Evolutionary conservation across 1,140 invertebrate genomes (phyloP).

Genomic region (Lucilia sericata): DNA sequence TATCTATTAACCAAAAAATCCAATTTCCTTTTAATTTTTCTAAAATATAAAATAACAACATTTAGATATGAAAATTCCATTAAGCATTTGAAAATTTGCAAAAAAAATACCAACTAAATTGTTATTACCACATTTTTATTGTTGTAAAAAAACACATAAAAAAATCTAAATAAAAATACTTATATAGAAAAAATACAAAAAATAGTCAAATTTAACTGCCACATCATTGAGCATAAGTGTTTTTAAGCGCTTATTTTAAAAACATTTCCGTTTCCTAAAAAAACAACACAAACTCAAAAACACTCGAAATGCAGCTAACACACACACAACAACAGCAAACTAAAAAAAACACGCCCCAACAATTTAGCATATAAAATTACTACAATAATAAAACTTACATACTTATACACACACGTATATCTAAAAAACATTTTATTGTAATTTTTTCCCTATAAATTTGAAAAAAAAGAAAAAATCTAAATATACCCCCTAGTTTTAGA

Average conservation of each 20-base stretch:
- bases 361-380: slow-evolving; percentile 4
- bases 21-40: too few relatives aligned
- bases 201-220: slow-evolving; percentile 38
- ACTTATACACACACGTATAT: neutral
- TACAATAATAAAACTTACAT: neutral
- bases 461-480: neutral
- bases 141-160: neutral
- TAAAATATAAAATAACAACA: too few relatives aligned
- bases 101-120: neutral
- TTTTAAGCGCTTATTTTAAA: slow-evolving; percentile 38
- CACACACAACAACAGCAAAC: neutral
- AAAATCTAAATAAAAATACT: neutral
- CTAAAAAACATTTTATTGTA: neutral
- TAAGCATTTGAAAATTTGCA: neutral
- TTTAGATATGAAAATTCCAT: slow-evolving; percentile 2
- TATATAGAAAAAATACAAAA: neutral
- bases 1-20: too few relatives aligned
- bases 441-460: too few relatives aligned
- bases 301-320: neutral
- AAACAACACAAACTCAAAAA: neutral
- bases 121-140: slow-evolving; percentile 27
- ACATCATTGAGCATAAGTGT: slow-evolving; percentile 39
- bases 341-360: neutral
- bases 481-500: neutral
- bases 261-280: slow-evolving; percentile 33